Evolutionary conservation across 2,113 vertebrate species (phyloP).

Genomic region (Equus quagga): DNA sequence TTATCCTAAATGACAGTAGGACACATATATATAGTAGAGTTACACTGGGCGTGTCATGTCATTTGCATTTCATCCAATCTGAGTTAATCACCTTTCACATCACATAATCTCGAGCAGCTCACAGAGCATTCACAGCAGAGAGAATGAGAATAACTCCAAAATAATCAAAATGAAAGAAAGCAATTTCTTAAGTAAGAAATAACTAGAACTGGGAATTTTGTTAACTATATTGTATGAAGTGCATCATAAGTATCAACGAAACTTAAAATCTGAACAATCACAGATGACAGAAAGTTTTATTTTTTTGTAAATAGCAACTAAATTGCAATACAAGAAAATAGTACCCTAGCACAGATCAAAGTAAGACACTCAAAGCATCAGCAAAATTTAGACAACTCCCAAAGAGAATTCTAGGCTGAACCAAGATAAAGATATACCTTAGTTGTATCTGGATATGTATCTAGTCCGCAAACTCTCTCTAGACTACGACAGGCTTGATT

Average conservation of each 20-base stretch:
- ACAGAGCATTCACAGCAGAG: not conserved
- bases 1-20: not conserved
- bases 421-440: not conserved
- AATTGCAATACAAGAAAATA: conserved; percentile 37
- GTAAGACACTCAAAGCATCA: not conserved
- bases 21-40: not conserved
- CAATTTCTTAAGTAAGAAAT: not conserved
- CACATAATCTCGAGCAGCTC: not conserved
- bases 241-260: not conserved
- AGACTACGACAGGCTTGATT: not conserved
- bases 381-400: not conserved
- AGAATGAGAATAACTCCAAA: not conserved
- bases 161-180: not conserved
- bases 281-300: not conserved
- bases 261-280: conserved; percentile 11
- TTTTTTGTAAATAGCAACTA: not conserved
- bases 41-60: not conserved
- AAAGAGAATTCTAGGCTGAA: not conserved
- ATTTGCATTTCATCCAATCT: not conserved
- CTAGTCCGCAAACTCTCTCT: not conserved
- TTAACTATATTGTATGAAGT: not conserved
- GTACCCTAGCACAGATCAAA: not conserved
- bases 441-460: not conserved
- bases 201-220: not conserved
- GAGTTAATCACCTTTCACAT: not conserved